These are phyloP conservation scores for Cryptotermes secundus DNA, from an alignment of 1,140 invertebrate genomes.

Conservation along the genomic window DNA sequence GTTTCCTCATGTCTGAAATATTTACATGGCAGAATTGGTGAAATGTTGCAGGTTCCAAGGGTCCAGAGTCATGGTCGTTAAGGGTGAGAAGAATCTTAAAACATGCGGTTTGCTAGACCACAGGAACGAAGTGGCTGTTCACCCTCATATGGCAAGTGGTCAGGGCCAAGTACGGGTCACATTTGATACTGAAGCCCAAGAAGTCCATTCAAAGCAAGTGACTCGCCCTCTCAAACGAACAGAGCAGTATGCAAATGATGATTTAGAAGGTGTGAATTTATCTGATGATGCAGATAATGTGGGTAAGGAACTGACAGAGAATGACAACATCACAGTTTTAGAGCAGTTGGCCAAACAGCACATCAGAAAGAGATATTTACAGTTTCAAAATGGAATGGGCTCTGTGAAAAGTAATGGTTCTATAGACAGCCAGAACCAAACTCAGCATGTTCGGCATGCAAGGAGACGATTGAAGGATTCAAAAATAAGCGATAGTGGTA, in stretches of 20 bases:
- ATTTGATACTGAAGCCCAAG: slow-evolving; percentile 61
- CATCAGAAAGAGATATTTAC: too few relatives aligned
- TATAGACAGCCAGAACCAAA: background rate
- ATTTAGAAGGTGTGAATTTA: background rate
- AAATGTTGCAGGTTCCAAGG: slow-evolving; percentile 57
- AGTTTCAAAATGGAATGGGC: background rate
- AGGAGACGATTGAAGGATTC: background rate
- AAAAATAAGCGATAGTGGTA: background rate
- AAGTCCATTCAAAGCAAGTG: slow-evolving; percentile 36
- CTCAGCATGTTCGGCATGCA: background rate
- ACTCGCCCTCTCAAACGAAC: background rate
- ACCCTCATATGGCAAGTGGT: slow-evolving; percentile 52
- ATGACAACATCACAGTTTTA: background rate
- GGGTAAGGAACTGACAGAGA: background rate
- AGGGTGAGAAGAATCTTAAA: slow-evolving; percentile 70
- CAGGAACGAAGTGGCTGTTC: slow-evolving; percentile 53
- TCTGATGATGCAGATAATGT: background rate
- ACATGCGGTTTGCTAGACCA: slow-evolving; percentile 67
- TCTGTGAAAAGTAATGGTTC: background rate
- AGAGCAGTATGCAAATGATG: background rate
- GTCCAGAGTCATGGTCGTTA: slow-evolving; percentile 73
- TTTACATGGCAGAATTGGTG: too few relatives aligned
- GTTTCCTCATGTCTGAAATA: slow-evolving; percentile 23
- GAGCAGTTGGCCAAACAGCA: background rate
- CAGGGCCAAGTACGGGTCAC: slow-evolving; percentile 67